Evolutionary conservation across 2,113 vertebrate species (phyloP), one percentile per base, ranked within the genome.

Genomic region (Illadopsis cleaveri): DNA sequence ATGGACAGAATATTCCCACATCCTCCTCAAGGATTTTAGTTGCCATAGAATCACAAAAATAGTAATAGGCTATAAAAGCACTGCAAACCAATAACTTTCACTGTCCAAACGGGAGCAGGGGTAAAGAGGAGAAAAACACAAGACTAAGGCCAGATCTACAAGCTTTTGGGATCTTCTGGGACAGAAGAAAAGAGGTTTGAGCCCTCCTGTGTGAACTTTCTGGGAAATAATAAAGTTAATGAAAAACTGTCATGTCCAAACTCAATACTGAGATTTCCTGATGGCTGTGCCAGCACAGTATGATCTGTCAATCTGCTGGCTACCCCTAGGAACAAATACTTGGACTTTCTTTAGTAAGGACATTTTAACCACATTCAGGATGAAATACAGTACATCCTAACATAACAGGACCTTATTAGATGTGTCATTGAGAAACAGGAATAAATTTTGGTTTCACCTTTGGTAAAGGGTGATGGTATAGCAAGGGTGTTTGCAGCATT

Each of bases 41-140:
- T 93, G 95, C 76, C 88, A 56, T 25, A 93, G 82, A 83, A 83
- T 86, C 86, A 81, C 68, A 66, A 77, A 90, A 89, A 90, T 35
- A 90, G 70, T 15, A 66, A 14, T 51, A 20, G 60, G 11, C 76
- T 93, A 51, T 44, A 51, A 87, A 72, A 73, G 21, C 33, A 18
- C 16, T 18, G 15, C 48, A 76, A 92, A 53, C n/a, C 65, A 76
- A 4, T 81, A 71, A 57, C 16, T 64, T 82, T 68, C 54, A 57
- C 58, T 76, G 61, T 53, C 70, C 65, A 80, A 76, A 79, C 23
- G n/a, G 23, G 12, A 70, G 7, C 30, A 54, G 33, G 6, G 23
- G 5, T 70, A 86, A 95, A 73, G 18, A 61, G n/a, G 11, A 65
- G 18, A 65, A 58, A 75, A 82, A 65, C 15, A 71, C 28, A 66